Evolutionary conservation across 1,140 invertebrate genomes (phyloP), one percentile per base, ranked within the genome.

Genomic region (Amyelois transitella): DNA sequence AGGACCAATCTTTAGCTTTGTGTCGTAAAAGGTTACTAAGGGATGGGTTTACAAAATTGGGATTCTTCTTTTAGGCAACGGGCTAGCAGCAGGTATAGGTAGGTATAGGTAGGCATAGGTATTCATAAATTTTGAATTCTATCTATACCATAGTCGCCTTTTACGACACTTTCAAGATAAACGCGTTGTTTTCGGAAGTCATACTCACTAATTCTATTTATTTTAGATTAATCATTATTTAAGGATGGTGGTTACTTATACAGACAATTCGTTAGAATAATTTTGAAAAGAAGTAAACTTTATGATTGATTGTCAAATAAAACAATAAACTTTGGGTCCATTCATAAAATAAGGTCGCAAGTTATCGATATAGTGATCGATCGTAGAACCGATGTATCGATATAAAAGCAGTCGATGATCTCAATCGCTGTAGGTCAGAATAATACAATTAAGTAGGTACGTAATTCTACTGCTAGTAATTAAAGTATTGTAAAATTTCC

Each of bases 401-500:
- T 64, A 58, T 50, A 59, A 56, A 57, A 69, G 66, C 59, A 63
- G 43, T 38, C 57, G 60, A 77, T 77, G 66, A 71, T 72, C 65
- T 59, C 57, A 53, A 75, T 62, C 62, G 63, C 77, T 76, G 62
- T 78, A 64, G 79, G 75, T 75, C 70, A 72, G 58, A 58, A 62
- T 60, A 8, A 14, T 19, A 52, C 18, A 52, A n/a, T 20, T 56
- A 60, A 62, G 22, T 21, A 50, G 45, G 43, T 53, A 32, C 14
- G 25, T 43, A 18, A 50, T 48, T n/a, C 18, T 10, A 14, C 51
- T 51, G 24, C 22, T 47, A 58, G 47, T 60, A 20, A 44, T 51
- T 44, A 51, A 32, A 22, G 24, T 6, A 18, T 25, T 49, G 38
- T 51, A n/a, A 49, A 17, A 43, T 20, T 54, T 12, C 43, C 22